These are phyloP conservation scores for Apogon hyalosoma DNA, from an alignment of 2,797 vertebrate genomes.

Conservation along the genomic window DNA sequence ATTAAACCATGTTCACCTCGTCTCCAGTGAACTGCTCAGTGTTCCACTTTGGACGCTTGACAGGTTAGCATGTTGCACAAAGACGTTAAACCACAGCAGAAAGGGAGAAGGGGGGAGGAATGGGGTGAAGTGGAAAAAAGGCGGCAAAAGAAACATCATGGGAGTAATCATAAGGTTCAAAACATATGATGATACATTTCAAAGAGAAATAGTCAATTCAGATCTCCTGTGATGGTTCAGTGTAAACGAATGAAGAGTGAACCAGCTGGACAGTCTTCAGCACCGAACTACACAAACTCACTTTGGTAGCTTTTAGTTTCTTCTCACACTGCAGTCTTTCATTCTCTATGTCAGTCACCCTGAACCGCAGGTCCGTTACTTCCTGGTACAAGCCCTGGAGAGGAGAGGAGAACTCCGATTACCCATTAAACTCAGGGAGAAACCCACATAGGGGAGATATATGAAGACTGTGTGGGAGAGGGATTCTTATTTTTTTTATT, in stretches of 20 bases:
- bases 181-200: slow-evolving; percentile 20
- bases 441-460: slow-evolving; percentile 18
- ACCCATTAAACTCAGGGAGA: slow-evolving; percentile 34
- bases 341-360: slow-evolving; percentile 89
- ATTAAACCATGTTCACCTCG: slow-evolving; percentile 67
- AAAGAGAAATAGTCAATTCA: not conserved
- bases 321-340: slow-evolving; percentile 92
- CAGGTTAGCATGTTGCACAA: slow-evolving; percentile 54
- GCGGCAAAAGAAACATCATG: slow-evolving; percentile 7
- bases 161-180: slow-evolving; percentile 8
- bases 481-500: slow-evolving; percentile 6
- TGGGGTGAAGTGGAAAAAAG: not conserved
- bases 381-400: slow-evolving; percentile 91
- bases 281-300: slow-evolving; percentile 74
- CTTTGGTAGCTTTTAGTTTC: slow-evolving; percentile 90
- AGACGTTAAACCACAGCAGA: slow-evolving; percentile 43
- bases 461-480: slow-evolving; percentile 39
- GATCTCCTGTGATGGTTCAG: not conserved
- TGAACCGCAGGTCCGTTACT: slow-evolving; percentile 89
- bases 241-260: not conserved
- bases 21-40: slow-evolving; percentile 53
- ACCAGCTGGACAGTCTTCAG: slow-evolving; percentile 4
- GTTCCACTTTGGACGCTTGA: slow-evolving; percentile 58
- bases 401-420: slow-evolving; percentile 48
- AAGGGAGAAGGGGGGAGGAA: not conserved